Conservation (phyloP, 2,797 vertebrate genomes). For the Sebastolobus altivelis region DNA sequence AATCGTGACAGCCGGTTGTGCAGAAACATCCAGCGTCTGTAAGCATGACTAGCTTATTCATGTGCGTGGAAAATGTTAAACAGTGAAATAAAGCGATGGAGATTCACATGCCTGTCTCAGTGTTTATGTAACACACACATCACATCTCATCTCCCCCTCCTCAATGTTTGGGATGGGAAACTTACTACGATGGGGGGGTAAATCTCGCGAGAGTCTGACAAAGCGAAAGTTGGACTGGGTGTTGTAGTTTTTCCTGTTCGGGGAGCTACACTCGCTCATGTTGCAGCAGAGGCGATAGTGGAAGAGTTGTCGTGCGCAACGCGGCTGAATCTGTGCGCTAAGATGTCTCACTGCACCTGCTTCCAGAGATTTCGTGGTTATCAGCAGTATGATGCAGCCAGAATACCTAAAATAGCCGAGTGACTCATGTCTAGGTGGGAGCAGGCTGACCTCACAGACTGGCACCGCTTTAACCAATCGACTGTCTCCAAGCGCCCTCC, state of each 20-base stretch:
- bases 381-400: slow-evolving; percentile 50
- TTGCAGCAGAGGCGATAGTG: neutral
- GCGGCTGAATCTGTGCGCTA: neutral
- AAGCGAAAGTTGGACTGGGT: slow-evolving; percentile 43
- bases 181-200: slow-evolving; percentile 12
- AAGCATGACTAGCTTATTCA: neutral
- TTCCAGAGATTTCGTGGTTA: neutral
- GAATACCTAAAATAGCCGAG: slow-evolving; percentile 65
- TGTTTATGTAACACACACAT: slow-evolving; percentile 75
- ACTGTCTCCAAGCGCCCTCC: slow-evolving; percentile 16
- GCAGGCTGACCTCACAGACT: slow-evolving; percentile 68
- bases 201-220: slow-evolving; percentile 78
- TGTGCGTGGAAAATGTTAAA: slow-evolving; percentile 30
- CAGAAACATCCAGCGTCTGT: slow-evolving; percentile 8
- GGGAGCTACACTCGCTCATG: neutral
- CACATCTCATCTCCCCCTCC: slow-evolving; percentile 54
- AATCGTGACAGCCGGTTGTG: slow-evolving; percentile 26
- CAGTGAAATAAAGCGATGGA: slow-evolving; percentile 60
- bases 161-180: slow-evolving; percentile 69
- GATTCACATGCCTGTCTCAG: slow-evolving; percentile 49
- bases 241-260: slow-evolving; percentile 76
- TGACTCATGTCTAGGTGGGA: slow-evolving; percentile 74
- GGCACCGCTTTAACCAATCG: slow-evolving; percentile 69
- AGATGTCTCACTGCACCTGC: neutral
- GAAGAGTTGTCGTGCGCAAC: neutral